A percentile compares a stretch with the other conserved stretches of the same genome.
phyloP scores from a whole-genome alignment of 1,140 invertebrate species.

The Elysia chlorotica region DNA sequence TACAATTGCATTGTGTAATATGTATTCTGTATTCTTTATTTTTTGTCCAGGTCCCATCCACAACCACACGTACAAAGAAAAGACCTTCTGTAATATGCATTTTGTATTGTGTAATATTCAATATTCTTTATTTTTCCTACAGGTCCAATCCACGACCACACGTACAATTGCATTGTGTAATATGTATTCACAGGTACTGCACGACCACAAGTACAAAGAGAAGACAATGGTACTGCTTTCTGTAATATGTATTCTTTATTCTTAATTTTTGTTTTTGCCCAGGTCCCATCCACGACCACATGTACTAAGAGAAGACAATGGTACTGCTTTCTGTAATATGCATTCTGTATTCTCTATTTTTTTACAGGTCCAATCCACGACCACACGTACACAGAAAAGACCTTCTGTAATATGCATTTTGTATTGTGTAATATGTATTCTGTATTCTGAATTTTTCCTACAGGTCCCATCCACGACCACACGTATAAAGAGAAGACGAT shows the following conservation, averaged over 20 bases:
- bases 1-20: no score
- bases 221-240: constrained; percentile 47
- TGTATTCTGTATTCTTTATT: no score
- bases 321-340: constrained; percentile 44
- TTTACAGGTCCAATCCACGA: constrained; percentile 21
- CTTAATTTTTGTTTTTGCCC: constrained; percentile 15
- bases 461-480: constrained; percentile 25
- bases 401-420: no score
- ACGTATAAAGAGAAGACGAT: constrained; percentile 49
- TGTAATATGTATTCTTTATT: no score
- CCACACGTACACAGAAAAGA: constrained; percentile 44
- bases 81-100: constrained; percentile 45
- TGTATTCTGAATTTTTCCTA: constrained; percentile 17
- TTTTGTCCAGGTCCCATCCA: constrained; percentile 19
- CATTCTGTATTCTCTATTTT: constrained; percentile 33
- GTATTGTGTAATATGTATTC: no score
- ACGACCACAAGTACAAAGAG: constrained; percentile 40
- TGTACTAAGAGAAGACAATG: constrained; percentile 48
- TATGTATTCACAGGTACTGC: no score
- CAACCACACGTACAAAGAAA: constrained; percentile 42
- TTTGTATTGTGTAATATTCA: no score
- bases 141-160: constrained; percentile 24
- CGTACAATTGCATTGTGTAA: no score
- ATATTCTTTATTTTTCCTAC: no score
- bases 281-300: constrained; percentile 25